Base-by-base conservation (phyloP, 2,113 vertebrate species). In the Gymnobelideus leadbeateri region DNA sequence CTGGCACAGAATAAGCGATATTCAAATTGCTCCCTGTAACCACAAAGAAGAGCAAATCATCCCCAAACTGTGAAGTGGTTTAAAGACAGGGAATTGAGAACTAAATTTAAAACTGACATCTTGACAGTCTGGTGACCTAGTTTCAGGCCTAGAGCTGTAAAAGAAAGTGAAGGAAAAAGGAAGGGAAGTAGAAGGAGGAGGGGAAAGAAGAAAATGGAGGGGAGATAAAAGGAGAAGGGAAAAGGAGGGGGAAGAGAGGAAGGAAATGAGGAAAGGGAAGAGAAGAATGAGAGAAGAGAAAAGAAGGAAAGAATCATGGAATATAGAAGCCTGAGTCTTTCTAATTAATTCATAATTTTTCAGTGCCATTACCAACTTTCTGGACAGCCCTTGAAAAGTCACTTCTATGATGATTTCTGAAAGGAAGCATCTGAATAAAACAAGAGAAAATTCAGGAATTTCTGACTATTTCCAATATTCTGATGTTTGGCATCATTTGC, bases 71-170 rank as follows among this genome's bases (percentile, higher is more conserved):
- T 53, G 92, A 97, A 96, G 97, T 89, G 94, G 90, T 92, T 97
- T 96, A 97, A 97, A 97, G 94, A 96, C 95, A 96, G 96, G 51
- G 97, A 97, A 97, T 95, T 97, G 98, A 97, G 93, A 96, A 97
- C 96, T 98, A 96, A 97, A 98, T 98, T 96, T 97, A 96, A 96
- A 96, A 93, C 94, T 97, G 97, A 98, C 97, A 97, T 97, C 94
- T 96, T 97, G 96, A 98, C 96, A 95, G 95, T 46, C 89, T 93
- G 92, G 52, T 97, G 98, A 98, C 97, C 98, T 98, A 97, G 96
- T 98, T 98, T 97, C 93, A 95, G 90, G 93, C 96, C 61, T 37
- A 94, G 57, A 96, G 57, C 91, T 97, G 16, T 37, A 54, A 54
- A 92, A 91, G 94, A 95, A 97, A 95, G 93, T 3, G 54, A 92